A percentile compares a stretch with the other conserved stretches of the same genome.
Evolutionary conservation across 2,797 vertebrate genomes (phyloP).

Genomic region (Cynopterus sphinx): DNA sequence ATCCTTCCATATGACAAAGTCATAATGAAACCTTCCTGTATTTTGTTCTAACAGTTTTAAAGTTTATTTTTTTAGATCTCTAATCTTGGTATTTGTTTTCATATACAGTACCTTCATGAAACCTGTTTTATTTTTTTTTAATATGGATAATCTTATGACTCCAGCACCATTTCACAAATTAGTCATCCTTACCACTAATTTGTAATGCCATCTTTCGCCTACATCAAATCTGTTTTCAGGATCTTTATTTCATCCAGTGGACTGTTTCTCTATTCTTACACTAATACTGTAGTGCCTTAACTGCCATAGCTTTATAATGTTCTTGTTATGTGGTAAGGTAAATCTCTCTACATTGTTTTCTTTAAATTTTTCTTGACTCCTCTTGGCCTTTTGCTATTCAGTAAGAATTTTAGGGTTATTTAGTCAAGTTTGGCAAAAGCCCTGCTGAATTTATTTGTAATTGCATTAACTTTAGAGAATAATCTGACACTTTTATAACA

Average conservation of each 20-base stretch:
- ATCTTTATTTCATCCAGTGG: not conserved
- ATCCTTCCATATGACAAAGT: not conserved
- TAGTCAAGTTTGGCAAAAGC: not conserved
- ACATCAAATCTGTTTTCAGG: slow-evolving; percentile 9
- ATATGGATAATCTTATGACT: not conserved
- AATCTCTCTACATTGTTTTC: not conserved
- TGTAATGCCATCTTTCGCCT: not conserved
- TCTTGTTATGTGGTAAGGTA: not conserved
- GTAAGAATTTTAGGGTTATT: not conserved
- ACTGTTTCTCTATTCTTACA: not conserved
- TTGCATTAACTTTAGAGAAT: not conserved
- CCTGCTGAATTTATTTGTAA: slow-evolving; percentile 46
- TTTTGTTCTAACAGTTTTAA: slow-evolving; percentile 45
- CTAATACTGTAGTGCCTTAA: not conserved
- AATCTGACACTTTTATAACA: slow-evolving; percentile 1
- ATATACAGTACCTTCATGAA: not conserved
- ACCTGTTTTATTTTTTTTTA: slow-evolving; percentile 41
- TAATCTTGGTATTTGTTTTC: slow-evolving; percentile 20
- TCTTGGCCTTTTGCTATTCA: not conserved
- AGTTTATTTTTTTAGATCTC: slow-evolving; percentile 28
- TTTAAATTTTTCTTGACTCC: not conserved
- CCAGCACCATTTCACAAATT: slow-evolving; percentile 41
- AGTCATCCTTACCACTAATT: slow-evolving; percentile 26
- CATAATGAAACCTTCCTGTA: not conserved
- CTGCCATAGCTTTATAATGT: not conserved